Base-by-base conservation (phyloP, 2,797 vertebrate species). In the Gallirallus australis region DNA sequence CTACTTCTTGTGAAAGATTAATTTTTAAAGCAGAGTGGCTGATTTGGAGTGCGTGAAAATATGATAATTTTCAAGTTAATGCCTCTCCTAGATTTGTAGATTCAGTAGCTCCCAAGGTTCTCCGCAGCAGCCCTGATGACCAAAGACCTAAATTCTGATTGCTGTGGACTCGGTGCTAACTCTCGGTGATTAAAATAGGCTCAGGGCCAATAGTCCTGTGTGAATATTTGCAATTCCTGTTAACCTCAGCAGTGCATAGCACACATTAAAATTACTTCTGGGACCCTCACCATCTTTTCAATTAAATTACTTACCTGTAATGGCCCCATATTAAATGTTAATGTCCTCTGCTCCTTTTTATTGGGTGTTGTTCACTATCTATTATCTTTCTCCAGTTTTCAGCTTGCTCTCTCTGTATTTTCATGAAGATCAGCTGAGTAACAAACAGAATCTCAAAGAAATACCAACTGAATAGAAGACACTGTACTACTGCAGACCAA, bases 201-300 rank as follows among this genome's bases (percentile, higher is more conserved):
- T 88, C 10, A 9, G 53, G 77, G 92, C 87, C 88, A 96, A 42
- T 60, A 83, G 25, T 53, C 53, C 80, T 88, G 0, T 82, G 86
- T 77, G 90, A 93, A 57, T 90, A 96, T 94, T 88, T 95, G 91
- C 77, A 94, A 31, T 91, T 93, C 89, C 33, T 90, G 85, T 95
- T 95, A 94, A 90, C 85, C 89, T 93, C 80, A 79, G 76, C 42
- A 88, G 76, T 79, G 85, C n/a, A 11, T 25, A 88, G 73, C 59
- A 56, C 54, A 45, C 20, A 37, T 86, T 82, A 91, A 72, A 87
- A 94, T 91, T 70, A 83, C 69, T 83, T 76, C 72, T 91, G 73
- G 80, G 80, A 85, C 52, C 70, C 63, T 94, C 73, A 91, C 82
- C 48, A 66, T 79, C 52, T 86, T 91, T 91, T 70, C 82, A 86